A percentile compares a stretch with the other conserved stretches of the same genome.
These are phyloP conservation scores for Harpalus rubripes DNA, from an alignment of 2,888 invertebrate genomes.

Conservation along the genomic window DNA sequence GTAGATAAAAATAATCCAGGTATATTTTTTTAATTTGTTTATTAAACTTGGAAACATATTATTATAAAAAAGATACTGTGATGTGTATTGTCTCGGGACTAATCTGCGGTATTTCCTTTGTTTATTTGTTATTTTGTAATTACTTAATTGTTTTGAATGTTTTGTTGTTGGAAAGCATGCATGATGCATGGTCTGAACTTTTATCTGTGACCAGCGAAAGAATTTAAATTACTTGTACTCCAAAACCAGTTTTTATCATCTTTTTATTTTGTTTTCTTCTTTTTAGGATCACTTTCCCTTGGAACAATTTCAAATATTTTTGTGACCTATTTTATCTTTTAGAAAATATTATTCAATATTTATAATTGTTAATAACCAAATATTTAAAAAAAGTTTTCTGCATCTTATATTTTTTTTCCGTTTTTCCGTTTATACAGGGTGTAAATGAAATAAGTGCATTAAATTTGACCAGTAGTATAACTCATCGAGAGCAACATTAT, in stretches of 20 bases:
- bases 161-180: background rate
- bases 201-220: background rate
- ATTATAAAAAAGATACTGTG: no score
- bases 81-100: background rate
- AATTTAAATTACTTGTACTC: background rate
- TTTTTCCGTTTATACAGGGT: no score
- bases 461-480: no score
- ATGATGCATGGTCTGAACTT: background rate
- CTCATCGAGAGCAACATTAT: no score
- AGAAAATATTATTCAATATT: background rate
- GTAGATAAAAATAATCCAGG: no score
- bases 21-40: no score
- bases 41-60: no score
- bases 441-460: no score
- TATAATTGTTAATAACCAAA: no score
- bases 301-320: background rate
- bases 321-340: no score
- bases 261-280: background rate
- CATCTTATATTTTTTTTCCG: no score
- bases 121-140: background rate
- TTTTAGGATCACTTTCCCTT: background rate
- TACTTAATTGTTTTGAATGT: conserved; percentile 15
- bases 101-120: background rate
- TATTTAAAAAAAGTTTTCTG: no score
- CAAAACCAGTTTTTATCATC: background rate